phyloP scores from a whole-genome alignment of 1,140 invertebrate species.

The Plodia interpunctella region DNA sequence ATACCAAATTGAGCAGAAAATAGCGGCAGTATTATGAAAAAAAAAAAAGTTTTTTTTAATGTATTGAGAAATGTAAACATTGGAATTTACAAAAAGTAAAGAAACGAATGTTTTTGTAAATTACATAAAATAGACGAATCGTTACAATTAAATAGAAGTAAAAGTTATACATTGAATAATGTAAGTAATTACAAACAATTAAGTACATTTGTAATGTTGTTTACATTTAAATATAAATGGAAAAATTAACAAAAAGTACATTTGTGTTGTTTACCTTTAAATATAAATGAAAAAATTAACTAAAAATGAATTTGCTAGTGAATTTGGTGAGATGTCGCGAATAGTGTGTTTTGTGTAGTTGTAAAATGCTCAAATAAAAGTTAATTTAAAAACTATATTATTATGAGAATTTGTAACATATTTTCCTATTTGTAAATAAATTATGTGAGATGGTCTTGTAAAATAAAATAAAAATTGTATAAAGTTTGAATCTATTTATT shows the following conservation, averaged over 20 bases:
- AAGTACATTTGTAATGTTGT: no score
- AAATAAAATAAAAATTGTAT: background rate
- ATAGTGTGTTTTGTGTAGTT: background rate
- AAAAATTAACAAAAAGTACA: no score
- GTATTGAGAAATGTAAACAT: background rate
- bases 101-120: no score
- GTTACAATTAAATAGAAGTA: no score
- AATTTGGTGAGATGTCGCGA: background rate
- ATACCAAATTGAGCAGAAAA: background rate
- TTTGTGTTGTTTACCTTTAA: no score
- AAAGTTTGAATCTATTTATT: background rate
- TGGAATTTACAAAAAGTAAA: no score
- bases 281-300: no score
- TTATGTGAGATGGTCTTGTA: constrained; percentile 10
- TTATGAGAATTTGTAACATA: constrained; percentile 5
- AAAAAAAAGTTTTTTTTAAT: background rate
- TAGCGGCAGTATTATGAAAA: background rate
- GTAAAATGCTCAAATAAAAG: constrained; percentile 14
- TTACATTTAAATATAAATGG: no score
- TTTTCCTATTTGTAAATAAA: constrained; percentile 18
- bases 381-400: constrained; percentile 7
- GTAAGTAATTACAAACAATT: no score
- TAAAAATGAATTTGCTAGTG: no score
- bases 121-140: no score
- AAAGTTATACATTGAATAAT: no score